A percentile compares a stretch with the other conserved stretches of the same genome.
Evolutionary conservation across 2,888 invertebrate genomes (phyloP).

Genomic region (Mythimna albipuncta): DNA sequence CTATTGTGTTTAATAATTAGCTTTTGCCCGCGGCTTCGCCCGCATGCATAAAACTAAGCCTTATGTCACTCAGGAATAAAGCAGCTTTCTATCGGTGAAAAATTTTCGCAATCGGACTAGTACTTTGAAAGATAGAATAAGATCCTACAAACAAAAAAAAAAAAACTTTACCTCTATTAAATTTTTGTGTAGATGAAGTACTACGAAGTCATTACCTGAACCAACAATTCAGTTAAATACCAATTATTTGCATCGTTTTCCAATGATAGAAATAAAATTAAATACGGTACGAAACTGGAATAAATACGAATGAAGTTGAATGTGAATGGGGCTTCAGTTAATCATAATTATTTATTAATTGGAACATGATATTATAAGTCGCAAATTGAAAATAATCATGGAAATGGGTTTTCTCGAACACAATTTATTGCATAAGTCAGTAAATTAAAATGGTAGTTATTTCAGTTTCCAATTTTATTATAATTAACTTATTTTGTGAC

Average conservation of each 20-base stretch:
- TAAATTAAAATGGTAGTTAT: background rate
- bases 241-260: background rate
- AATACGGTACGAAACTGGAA: background rate
- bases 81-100: too few species aligned
- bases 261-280: slow-evolving; percentile 11
- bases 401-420: background rate
- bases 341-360: slow-evolving; percentile 19
- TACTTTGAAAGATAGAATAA: too few species aligned
- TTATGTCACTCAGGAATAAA: too few species aligned
- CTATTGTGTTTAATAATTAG: too few species aligned
- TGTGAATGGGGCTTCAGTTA: background rate
- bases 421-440: background rate
- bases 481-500: background rate
- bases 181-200: too few species aligned
- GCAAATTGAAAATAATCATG: background rate
- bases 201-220: background rate
- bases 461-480: background rate
- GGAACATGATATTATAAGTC: background rate
- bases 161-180: too few species aligned
- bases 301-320: slow-evolving; percentile 4
- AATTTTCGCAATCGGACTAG: too few species aligned
- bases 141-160: too few species aligned
- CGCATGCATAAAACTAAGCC: too few species aligned
- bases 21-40: too few species aligned
- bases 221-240: background rate